Evolutionary conservation across 35 echinoderm and acorn worm species (phyloP), one percentile per base, ranked within the genome.

Genomic region (Apostichopus californicus): DNA sequence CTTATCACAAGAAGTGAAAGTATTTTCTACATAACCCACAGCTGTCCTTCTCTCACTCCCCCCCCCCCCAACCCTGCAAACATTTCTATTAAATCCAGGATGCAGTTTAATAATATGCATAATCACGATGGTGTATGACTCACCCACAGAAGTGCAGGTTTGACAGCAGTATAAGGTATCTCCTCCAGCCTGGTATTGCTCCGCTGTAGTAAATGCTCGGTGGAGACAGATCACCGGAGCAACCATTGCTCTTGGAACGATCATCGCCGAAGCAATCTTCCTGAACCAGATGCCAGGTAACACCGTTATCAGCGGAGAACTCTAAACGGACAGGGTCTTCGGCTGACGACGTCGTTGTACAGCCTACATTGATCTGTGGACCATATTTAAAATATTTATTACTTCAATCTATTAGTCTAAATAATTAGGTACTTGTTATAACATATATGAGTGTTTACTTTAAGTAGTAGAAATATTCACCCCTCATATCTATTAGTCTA

Each of bases 61-160:
- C 2, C 28, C 28, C 28, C 28, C 28, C 96, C 95, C n/a, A n/a
- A n/a, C 1, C 34, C 34, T 46, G 34, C 26, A 28, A 46, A 46
- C 34, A 46, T 46, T 46, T 46, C 34, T 46, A 46, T 2, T 46
- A 46, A 46, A 4, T 46, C 34, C 34, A 46, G 34, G 2, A 46
- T 46, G 34, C 71, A 75, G 21, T 75, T 75, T 22, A 75, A 14
- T 2, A 22, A 1, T 75, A 22, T 17, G 14, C 1, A 75, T 75
- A 75, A 3, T 75, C 14, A 17, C 5, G 34, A 46, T 46, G 34
- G 34, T 46, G 34, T 46, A 46, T 63, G 28, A 83, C 96, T 87
- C 79, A 95, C 96, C 96, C 96, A 94, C 94, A 98, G 54, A 98
- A 94, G 73, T 98, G 96, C 9, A 98, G 94, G 65, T 92, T 89